Percentiles rank a stretch among this genome's conserved stretches.
Conservation (phyloP, 2,113 vertebrate genomes). For the Macaca nemestrina region DNA sequence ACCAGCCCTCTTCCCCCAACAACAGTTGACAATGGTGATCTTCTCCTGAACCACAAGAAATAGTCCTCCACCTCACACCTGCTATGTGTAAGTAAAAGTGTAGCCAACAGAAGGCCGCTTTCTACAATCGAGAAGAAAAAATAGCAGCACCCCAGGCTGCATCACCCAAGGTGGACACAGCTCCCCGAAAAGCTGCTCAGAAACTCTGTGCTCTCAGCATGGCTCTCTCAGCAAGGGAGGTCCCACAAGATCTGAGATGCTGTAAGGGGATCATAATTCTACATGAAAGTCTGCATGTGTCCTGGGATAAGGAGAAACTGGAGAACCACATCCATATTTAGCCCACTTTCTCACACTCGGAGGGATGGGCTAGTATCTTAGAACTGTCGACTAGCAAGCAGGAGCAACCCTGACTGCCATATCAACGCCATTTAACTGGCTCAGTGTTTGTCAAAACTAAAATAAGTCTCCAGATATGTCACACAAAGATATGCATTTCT, state of each 20-base stretch:
- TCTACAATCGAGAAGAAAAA: not conserved
- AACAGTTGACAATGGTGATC: not conserved
- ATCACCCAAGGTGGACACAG: not conserved
- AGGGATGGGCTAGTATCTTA: not conserved
- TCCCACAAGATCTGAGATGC: not conserved
- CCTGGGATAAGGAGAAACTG: not conserved
- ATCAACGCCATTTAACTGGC: not conserved
- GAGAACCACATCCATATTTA: rapidly evolving
- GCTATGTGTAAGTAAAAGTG: not conserved
- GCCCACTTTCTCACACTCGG: not conserved
- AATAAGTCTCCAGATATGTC: not conserved
- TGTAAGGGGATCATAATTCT: not conserved
- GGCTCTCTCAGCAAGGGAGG: not conserved
- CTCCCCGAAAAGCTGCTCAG: not conserved
- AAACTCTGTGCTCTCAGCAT: not conserved
- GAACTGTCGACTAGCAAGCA: rapidly evolving
- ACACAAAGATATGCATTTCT: not conserved
- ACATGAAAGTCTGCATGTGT: not conserved
- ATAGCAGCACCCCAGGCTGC: not conserved
- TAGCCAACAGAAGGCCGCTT: not conserved
- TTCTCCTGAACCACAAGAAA: not conserved
- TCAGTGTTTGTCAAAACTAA: not conserved
- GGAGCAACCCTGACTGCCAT: not conserved
- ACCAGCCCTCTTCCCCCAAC: not conserved
- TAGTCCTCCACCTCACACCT: not conserved